phyloP scores from a whole-genome alignment of 2,888 invertebrate genomes.

The Nemotelus nigrinus region DNA sequence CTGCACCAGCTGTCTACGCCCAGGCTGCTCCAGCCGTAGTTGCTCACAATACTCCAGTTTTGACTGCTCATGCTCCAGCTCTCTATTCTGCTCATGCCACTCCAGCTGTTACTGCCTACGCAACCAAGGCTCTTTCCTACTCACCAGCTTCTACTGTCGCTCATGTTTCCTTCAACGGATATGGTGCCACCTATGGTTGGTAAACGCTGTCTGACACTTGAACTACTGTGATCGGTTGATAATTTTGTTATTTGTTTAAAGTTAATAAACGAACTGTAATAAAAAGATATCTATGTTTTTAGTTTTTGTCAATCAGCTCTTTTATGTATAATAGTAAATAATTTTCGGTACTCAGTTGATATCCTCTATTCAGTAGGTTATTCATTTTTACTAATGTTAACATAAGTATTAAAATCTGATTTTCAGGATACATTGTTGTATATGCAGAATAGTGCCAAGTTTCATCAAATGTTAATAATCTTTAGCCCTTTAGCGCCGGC shows the following conservation, averaged over 20 bases:
- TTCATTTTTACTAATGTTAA: too few species aligned
- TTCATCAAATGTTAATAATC: too few species aligned
- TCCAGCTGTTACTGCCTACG: conserved; percentile 41
- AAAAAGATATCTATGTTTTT: neutral
- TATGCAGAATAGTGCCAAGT: too few species aligned
- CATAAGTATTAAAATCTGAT: too few species aligned
- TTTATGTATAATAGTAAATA: too few species aligned
- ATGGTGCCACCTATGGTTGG: conserved; percentile 43
- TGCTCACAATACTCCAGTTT: conserved; percentile 42
- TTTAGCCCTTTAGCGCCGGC: too few species aligned
- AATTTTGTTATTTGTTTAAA: neutral
- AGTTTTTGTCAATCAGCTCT: neutral
- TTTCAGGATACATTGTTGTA: too few species aligned
- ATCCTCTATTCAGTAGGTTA: too few species aligned
- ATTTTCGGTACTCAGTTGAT: too few species aligned
- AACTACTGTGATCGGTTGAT: neutral
- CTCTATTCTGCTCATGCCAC: conserved; percentile 49
- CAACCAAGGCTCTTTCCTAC: conserved; percentile 40
- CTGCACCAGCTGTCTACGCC: neutral
- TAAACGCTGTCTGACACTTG: neutral
- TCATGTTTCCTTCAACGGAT: conserved; percentile 42
- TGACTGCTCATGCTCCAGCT: conserved; percentile 48
- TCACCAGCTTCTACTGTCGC: conserved; percentile 39
- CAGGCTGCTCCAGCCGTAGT: conserved; percentile 23
- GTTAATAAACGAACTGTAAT: neutral